Evolutionary conservation across 1,140 invertebrate genomes (phyloP), one percentile per base, ranked within the genome.

Genomic region (Elysia chlorotica): DNA sequence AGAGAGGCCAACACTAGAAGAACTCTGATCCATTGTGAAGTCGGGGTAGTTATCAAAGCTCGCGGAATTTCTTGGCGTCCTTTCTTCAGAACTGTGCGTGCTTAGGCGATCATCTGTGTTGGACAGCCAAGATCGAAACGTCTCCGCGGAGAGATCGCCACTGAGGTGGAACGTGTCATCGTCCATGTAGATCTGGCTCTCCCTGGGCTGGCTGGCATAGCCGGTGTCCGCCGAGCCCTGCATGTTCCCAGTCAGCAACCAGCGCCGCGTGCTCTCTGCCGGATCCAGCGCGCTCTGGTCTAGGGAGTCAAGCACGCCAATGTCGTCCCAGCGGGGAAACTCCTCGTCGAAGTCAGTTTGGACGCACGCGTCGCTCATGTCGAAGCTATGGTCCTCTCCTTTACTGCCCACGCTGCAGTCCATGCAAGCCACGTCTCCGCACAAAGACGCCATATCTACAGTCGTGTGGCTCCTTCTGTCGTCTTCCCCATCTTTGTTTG

Each of bases 221-320:
- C 69, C 69, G 3, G 69, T 71, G 28, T 71, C 69, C 19, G 69
- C 37, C 0, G 69, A 71, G 25, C 28, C 69, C 35, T 71, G 69
- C 69, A 71, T 71, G 37, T 71, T 71, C 25, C 69, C 69, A 6
- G 69, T 62, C 25, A 71, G 28, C 5, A 71, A n/a, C 69, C 69
- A 71, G 6, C 38, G 25, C 2, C 69, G 35, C 33, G 69, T 71
- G 36, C 37, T 62, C 19, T 71, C 69, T 63, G 38, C 56, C 2
- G 69, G 57, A 53, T 71, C 69, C 28, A 71, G n/a, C 31, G 54
- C 67, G 31, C 35, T 33, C 2, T 71, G 57, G 23, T 71, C 57
- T 4, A 62, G 21, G 33, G 31, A 2, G 4, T 38, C 69, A 6
- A 62, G 37, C 2, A 21, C n/a, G 36, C 63, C 59, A 19, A 14